phyloP scores from a whole-genome alignment of 2,797 vertebrate genomes.

The Labeo calbasu region DNA sequence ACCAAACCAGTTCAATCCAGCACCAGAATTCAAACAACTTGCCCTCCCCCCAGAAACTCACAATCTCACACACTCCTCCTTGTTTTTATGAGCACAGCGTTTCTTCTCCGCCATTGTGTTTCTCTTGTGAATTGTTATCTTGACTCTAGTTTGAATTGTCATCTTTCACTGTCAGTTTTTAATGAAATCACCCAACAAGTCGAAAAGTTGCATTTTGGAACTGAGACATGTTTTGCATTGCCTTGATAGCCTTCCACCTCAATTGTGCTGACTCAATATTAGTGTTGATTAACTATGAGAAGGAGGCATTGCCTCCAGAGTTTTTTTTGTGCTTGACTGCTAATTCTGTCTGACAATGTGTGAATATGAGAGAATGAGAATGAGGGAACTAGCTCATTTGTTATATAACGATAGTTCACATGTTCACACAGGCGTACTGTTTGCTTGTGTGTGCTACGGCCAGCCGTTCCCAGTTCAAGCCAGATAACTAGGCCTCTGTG shows the following conservation, averaged over 20 bases:
- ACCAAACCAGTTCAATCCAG: constrained; percentile 43
- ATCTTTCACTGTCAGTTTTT: background rate
- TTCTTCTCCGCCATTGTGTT: background rate
- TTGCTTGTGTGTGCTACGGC: background rate
- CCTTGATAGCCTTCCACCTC: background rate
- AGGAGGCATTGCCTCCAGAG: background rate
- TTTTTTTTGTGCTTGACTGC: constrained; percentile 4
- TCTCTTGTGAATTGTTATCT: background rate
- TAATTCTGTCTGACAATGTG: background rate
- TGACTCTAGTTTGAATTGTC: background rate
- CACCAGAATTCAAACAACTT: background rate
- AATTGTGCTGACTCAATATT: background rate
- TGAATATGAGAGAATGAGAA: background rate
- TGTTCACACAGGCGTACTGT: background rate
- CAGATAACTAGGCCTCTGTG: background rate
- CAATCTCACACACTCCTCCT: constrained; percentile 14
- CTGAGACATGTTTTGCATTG: background rate
- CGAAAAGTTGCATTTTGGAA: background rate
- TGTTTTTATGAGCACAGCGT: background rate
- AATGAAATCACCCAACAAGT: background rate
- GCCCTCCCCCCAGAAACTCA: background rate
- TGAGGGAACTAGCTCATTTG: background rate
- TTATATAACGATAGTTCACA: constrained; percentile 12
- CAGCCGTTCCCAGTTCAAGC: background rate
- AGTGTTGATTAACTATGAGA: background rate